Percentiles rank a stretch among this genome's conserved stretches.
Evolutionary conservation across 2,113 vertebrate genomes (phyloP).

Genomic region (Varanus salvator): DNA sequence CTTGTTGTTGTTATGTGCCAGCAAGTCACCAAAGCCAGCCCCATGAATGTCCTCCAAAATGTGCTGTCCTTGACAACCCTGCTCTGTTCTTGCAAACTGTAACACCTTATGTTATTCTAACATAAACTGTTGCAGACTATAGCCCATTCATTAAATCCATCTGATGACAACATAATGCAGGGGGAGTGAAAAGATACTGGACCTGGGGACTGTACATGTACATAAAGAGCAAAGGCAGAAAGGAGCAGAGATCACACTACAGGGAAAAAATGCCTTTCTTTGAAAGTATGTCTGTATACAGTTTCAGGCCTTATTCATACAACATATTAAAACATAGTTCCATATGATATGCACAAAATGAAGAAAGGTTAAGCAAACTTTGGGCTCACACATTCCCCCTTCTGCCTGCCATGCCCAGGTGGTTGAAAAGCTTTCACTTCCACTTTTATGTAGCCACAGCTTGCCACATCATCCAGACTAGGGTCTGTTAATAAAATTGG

Average conservation of each 20-base stretch:
- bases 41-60: no score
- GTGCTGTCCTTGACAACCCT: no score
- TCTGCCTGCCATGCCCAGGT: no score
- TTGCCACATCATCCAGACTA: neutral
- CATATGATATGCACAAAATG: neutral
- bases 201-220: neutral
- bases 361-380: neutral
- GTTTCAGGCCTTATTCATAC: neutral
- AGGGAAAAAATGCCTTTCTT: neutral
- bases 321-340: neutral
- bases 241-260: neutral
- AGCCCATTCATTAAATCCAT: no score
- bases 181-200: neutral
- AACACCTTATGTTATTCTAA: no score
- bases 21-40: no score
- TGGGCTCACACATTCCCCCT: neutral
- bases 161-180: neutral
- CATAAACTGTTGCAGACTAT: neutral
- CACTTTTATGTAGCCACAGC: neutral
- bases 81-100: no score
- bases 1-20: no score
- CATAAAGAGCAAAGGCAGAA: neutral
- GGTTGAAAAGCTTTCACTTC: neutral
- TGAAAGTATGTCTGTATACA: neutral
- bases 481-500: neutral